A percentile compares a stretch with the other conserved stretches of the same genome.
These are phyloP conservation scores for Hippotragus niger DNA, from an alignment of 2,113 vertebrate species.

Conservation along the genomic window DNA sequence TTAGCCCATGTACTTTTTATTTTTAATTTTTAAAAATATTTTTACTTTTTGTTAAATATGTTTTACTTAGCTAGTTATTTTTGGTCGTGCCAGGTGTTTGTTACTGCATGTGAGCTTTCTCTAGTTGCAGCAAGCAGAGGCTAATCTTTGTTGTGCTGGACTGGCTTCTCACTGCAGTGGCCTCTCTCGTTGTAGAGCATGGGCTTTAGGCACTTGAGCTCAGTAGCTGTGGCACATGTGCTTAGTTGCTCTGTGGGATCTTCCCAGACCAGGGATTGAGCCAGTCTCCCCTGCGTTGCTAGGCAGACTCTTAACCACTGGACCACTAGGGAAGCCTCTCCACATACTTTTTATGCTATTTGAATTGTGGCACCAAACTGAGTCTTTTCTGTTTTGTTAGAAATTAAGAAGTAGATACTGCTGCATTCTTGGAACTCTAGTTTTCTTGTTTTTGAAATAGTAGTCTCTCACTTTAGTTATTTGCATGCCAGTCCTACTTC, in stretches of 20 bases:
- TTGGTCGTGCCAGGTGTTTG: background rate
- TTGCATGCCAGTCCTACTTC: background rate
- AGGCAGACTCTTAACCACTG: background rate
- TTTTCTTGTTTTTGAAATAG: slow-evolving; percentile 28
- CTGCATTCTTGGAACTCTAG: background rate
- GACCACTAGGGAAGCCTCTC: background rate
- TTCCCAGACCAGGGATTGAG: background rate
- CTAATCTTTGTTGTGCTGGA: background rate
- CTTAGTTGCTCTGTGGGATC: background rate
- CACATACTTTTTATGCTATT: background rate
- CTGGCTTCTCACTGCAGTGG: background rate
- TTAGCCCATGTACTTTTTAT: background rate
- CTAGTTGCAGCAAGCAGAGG: background rate
- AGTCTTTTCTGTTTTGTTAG: background rate
- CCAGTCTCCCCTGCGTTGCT: background rate
- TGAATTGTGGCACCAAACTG: background rate
- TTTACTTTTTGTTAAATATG: background rate
- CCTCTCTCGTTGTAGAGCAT: background rate
- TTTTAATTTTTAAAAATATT: background rate
- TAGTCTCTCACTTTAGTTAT: background rate
- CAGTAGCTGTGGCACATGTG: background rate
- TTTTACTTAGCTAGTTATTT: background rate
- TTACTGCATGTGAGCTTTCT: background rate
- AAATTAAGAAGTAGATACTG: slow-evolving; percentile 35
- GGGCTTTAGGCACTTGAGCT: background rate